Evolutionary conservation across 2,888 invertebrate species (phyloP).

Genomic region (Clepsis dumicolana): DNA sequence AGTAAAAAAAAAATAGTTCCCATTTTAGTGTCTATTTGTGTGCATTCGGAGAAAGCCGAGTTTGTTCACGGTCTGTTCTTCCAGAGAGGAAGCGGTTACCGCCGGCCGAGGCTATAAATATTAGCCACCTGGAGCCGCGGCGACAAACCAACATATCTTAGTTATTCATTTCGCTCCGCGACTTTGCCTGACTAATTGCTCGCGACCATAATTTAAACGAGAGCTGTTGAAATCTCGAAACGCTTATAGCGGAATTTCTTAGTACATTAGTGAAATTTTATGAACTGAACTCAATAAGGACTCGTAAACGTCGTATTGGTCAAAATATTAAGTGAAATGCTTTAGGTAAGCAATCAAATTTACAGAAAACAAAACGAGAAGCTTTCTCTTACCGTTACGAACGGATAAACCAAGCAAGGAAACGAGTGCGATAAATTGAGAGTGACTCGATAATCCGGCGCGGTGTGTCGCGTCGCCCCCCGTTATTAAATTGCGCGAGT

Average conservation of each 20-base stretch:
- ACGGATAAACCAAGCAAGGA: slow-evolving; percentile 22
- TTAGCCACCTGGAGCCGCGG: slow-evolving; percentile 38
- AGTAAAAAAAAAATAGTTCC: slow-evolving; percentile 34
- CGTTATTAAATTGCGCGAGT: slow-evolving; percentile 8
- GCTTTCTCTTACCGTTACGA: slow-evolving; percentile 41
- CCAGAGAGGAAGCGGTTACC: slow-evolving; percentile 33
- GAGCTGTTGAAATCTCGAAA: not conserved
- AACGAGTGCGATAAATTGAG: slow-evolving; percentile 21
- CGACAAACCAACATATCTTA: slow-evolving; percentile 36
- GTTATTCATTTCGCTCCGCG: slow-evolving; percentile 26
- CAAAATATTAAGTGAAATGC: slow-evolving; percentile 25
- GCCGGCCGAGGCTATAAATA: slow-evolving; percentile 34
- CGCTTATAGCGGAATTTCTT: slow-evolving; percentile 4
- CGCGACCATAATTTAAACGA: slow-evolving; percentile 29
- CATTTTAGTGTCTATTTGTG: slow-evolving; percentile 36
- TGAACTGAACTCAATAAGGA: slow-evolving; percentile 13
- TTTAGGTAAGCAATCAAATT: slow-evolving; percentile 16
- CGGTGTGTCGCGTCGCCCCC: not conserved
- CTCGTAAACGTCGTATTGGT: slow-evolving; percentile 27
- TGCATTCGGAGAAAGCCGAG: slow-evolving; percentile 36
- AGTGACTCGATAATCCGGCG: slow-evolving; percentile 11
- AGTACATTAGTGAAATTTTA: slow-evolving; percentile 8
- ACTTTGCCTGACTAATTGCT: slow-evolving; percentile 29
- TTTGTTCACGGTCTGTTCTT: slow-evolving; percentile 29
- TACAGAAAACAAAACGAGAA: slow-evolving; percentile 22